A percentile compares a stretch with the other conserved stretches of the same genome.
Conservation (phyloP, 1,140 invertebrate genomes). For the Drosophila miranda region DNA sequence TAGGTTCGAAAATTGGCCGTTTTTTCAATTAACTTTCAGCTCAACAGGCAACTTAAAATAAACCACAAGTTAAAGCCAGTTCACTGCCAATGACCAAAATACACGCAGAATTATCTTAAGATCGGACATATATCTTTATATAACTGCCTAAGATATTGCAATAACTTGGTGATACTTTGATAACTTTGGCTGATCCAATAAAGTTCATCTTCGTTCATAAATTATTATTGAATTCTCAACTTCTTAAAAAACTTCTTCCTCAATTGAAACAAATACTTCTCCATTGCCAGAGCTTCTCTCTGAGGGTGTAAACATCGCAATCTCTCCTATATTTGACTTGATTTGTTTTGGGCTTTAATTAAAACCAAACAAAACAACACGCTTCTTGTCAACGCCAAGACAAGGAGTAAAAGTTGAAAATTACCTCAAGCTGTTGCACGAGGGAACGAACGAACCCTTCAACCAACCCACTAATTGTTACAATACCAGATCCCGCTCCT, state of each 20-base stretch:
- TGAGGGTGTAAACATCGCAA: neutral
- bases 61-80: constrained; percentile 4
- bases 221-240: too few species aligned
- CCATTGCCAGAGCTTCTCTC: neutral
- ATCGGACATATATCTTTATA: too few species aligned
- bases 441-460: constrained; percentile 3
- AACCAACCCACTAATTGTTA: constrained; percentile 32
- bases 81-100: too few species aligned
- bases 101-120: too few species aligned
- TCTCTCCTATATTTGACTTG: constrained; percentile 26
- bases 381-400: constrained; percentile 68
- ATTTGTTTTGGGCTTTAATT: constrained; percentile 72
- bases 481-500: neutral
- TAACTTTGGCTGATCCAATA: too few species aligned
- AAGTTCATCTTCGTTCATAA: too few species aligned
- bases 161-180: too few species aligned
- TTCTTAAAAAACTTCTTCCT: too few species aligned
- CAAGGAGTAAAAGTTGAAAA: constrained; percentile 66
- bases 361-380: constrained; percentile 74
- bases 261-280: neutral
- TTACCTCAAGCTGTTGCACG: constrained; percentile 78
- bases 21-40: constrained; percentile 16
- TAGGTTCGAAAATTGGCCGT: neutral
- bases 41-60: constrained; percentile 25
- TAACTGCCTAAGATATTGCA: too few species aligned